These are phyloP conservation scores for Styela plicata DNA, from an alignment of 23 tunicate genomes.

Conservation along the genomic window DNA sequence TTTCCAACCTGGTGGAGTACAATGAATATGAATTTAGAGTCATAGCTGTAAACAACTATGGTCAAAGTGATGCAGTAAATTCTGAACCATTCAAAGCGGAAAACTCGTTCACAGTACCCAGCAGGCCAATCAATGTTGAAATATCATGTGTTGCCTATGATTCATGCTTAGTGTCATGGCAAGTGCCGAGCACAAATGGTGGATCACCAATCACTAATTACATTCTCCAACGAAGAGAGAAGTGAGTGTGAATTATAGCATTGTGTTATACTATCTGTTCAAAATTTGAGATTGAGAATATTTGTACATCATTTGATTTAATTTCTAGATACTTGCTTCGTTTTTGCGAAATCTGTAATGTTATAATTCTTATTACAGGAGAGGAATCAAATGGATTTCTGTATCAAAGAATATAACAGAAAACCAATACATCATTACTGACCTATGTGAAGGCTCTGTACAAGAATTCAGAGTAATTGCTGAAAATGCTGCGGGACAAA, in stretches of 20 bases:
- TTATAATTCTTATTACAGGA: conserved; percentile 17
- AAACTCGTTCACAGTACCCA: conserved; percentile 72
- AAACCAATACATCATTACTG: conserved; percentile 47
- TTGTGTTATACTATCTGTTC: not conserved
- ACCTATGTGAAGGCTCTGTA: conserved; percentile 47
- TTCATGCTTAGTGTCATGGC: conserved; percentile 80
- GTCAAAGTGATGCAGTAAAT: conserved; percentile 72
- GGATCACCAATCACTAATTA: conserved; percentile 83
- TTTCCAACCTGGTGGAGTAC: conserved; percentile 54
- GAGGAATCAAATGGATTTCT: conserved; percentile 72
- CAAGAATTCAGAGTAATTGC: conserved; percentile 80
- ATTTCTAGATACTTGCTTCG: too few relatives aligned
- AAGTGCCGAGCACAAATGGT: conserved; percentile 57
- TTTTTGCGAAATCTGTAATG: too few relatives aligned
- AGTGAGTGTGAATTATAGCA: too few relatives aligned
- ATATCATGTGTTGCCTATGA: conserved; percentile 44
- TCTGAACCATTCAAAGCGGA: conserved; percentile 65
- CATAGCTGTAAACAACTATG: conserved; percentile 84
- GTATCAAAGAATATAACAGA: conserved; percentile 52
- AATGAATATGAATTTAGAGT: conserved; percentile 93
- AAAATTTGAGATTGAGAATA: not conserved
- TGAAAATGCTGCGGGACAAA: conserved; percentile 85
- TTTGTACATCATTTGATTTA: too few relatives aligned
- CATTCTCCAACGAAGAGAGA: conserved; percentile 74
- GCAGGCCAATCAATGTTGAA: conserved; percentile 52